Evolutionary conservation across 2,797 vertebrate genomes (phyloP).

Genomic region (Mus caroli): DNA sequence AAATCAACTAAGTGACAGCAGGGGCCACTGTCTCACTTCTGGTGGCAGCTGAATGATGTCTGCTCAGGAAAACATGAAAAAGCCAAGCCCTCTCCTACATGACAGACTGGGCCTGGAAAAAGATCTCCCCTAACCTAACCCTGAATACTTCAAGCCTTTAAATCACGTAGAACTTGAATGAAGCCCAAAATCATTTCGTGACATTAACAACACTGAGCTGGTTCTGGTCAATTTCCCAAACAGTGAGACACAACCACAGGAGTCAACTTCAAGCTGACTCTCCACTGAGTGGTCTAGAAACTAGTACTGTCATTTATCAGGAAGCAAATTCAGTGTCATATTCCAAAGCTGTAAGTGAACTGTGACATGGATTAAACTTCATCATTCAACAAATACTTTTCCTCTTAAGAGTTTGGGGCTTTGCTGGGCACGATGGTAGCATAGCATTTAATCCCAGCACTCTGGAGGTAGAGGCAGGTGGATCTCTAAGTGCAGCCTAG

Average conservation of each 20-base stretch:
- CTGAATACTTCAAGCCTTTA: background rate
- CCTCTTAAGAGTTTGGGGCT: background rate
- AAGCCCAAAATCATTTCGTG: background rate
- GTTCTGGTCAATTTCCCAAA: background rate
- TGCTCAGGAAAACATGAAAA: no score
- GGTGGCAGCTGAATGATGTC: background rate
- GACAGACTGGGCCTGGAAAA: background rate
- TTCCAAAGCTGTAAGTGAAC: background rate
- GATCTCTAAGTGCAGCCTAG: background rate
- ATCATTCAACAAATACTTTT: background rate
- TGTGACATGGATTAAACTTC: background rate
- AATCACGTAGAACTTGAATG: background rate
- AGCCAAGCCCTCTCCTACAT: background rate
- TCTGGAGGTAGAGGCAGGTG: background rate
- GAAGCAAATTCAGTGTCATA: rapidly evolving
- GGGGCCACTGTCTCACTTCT: rapidly evolving
- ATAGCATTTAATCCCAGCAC: background rate
- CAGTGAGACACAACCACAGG: background rate
- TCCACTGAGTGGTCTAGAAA: background rate
- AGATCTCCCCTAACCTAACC: background rate
- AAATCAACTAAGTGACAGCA: background rate
- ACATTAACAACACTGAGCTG: background rate
- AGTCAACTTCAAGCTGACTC: background rate
- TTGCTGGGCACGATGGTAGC: background rate
- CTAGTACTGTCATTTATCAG: rapidly evolving